phyloP scores from a whole-genome alignment of 1,140 invertebrate genomes.

The Apis dorsata region DNA sequence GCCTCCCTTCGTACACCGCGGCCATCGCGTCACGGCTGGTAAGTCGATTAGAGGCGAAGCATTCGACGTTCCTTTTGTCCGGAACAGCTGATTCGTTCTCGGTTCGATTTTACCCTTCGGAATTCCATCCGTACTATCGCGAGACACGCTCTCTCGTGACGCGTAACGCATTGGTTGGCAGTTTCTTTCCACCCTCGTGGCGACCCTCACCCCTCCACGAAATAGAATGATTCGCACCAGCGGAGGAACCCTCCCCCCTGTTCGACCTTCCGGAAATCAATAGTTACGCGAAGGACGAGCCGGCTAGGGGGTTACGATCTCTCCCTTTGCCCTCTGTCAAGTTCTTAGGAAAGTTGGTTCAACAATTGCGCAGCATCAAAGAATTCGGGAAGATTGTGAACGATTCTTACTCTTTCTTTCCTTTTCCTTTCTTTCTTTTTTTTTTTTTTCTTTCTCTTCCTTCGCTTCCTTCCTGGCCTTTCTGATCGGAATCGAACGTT shows the following conservation, averaged over 20 bases:
- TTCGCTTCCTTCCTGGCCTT: not conserved
- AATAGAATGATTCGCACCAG: conserved; percentile 64
- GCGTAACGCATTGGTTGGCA: conserved; percentile 28
- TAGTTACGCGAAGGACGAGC: conserved; percentile 64
- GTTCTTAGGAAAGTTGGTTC: conserved; percentile 44
- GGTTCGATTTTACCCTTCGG: conserved; percentile 45
- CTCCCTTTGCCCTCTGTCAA: conserved; percentile 45
- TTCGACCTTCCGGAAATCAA: conserved; percentile 69
- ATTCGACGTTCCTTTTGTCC: conserved; percentile 54
- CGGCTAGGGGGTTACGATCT: conserved; percentile 45
- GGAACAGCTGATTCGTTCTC: conserved; percentile 65
- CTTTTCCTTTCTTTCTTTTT: not conserved
- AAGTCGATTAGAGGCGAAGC: conserved; percentile 55
- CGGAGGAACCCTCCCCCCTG: conserved; percentile 44
- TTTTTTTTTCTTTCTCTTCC: not conserved
- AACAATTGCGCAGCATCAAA: conserved; percentile 52
- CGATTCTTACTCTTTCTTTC: not conserved
- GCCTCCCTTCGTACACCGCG: conserved; percentile 19
- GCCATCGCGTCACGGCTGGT: conserved; percentile 54
- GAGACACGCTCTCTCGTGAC: conserved; percentile 27
- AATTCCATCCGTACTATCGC: conserved; percentile 44
- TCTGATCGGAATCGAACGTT: not conserved
- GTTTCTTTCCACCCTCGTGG: conserved; percentile 57
- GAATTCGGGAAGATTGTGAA: conserved; percentile 22
- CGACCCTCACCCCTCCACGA: conserved; percentile 31